Conservation (phyloP, 2,797 vertebrate species). For the Melanogrammus aeglefinus region DNA sequence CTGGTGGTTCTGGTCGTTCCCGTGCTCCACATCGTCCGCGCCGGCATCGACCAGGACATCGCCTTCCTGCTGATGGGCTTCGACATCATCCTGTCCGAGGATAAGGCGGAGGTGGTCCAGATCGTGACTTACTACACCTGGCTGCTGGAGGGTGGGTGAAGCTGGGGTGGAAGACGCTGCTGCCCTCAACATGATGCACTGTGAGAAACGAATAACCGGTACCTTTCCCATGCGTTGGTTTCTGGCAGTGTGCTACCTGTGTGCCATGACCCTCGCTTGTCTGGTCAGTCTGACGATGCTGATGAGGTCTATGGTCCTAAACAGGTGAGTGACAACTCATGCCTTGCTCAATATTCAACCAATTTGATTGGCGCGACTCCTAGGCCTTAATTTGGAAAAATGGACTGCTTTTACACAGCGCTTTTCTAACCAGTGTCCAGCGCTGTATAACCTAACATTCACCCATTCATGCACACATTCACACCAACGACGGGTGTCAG, state of each 20-base stretch:
- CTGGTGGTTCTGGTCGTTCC: conserved; percentile 83
- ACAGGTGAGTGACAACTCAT: conserved; percentile 76
- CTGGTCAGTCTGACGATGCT: conserved; percentile 83
- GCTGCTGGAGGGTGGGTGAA: conserved; percentile 83
- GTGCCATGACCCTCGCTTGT: conserved; percentile 83
- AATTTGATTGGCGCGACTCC: neutral
- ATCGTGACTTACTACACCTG: conserved; percentile 85
- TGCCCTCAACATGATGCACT: neutral
- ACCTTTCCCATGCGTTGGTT: neutral
- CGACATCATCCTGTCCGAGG: conserved; percentile 81
- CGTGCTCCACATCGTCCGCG: conserved; percentile 81
- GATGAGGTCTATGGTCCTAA: conserved; percentile 80
- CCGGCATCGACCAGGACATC: conserved; percentile 83
- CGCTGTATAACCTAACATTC: no score
- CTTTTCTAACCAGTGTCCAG: no score
- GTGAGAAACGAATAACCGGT: neutral
- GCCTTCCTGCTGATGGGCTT: conserved; percentile 86
- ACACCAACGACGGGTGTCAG: no score
- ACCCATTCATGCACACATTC: no score
- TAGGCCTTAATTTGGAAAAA: neutral
- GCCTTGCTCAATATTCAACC: neutral
- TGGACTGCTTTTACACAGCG: no score
- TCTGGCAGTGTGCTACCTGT: conserved; percentile 85
- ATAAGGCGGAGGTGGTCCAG: conserved; percentile 82
- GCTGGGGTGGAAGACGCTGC: neutral